phyloP scores from a whole-genome alignment of 2,888 invertebrate species.

The Microplitis manilae region DNA sequence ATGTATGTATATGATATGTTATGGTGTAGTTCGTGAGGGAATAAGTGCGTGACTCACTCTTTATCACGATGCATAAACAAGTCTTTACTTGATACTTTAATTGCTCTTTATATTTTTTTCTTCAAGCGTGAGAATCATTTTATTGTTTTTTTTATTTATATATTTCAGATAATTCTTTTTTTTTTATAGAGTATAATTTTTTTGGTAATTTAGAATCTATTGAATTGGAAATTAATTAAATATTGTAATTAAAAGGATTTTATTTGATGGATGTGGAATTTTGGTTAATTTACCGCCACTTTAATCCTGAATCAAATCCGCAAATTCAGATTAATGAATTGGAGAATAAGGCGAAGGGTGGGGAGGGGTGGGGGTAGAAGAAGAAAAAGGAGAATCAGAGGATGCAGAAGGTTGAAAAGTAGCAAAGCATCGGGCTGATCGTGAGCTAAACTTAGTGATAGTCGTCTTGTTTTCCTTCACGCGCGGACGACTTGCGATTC shows the following conservation, averaged over 20 bases:
- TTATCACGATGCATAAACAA: constrained; percentile 29
- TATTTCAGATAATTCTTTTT: not conserved
- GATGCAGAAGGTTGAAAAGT: too few species aligned
- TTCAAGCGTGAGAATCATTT: constrained; percentile 21
- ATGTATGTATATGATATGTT: constrained; percentile 5
- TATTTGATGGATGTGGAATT: constrained; percentile 33
- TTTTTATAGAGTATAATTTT: too few species aligned
- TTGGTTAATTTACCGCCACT: constrained; percentile 37
- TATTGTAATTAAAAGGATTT: constrained; percentile 21
- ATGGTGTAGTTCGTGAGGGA: constrained; percentile 14
- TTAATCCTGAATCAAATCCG: constrained; percentile 33
- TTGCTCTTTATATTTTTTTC: constrained; percentile 26
- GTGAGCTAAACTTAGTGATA: not conserved
- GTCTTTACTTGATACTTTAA: constrained; percentile 33
- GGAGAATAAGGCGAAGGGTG: constrained; percentile 1
- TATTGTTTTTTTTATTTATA: not conserved
- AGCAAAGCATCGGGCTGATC: not conserved
- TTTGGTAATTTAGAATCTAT: too few species aligned
- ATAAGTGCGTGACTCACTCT: constrained; percentile 32
- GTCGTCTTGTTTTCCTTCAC: not conserved
- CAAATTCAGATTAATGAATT: constrained; percentile 42
- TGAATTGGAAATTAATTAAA: constrained; percentile 20
- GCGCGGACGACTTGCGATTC: not conserved
- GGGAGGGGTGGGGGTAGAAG: not conserved
- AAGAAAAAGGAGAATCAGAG: not conserved